Conservation (phyloP, 2,888 invertebrate species). For the Petrolisthes cinctipes region DNA sequence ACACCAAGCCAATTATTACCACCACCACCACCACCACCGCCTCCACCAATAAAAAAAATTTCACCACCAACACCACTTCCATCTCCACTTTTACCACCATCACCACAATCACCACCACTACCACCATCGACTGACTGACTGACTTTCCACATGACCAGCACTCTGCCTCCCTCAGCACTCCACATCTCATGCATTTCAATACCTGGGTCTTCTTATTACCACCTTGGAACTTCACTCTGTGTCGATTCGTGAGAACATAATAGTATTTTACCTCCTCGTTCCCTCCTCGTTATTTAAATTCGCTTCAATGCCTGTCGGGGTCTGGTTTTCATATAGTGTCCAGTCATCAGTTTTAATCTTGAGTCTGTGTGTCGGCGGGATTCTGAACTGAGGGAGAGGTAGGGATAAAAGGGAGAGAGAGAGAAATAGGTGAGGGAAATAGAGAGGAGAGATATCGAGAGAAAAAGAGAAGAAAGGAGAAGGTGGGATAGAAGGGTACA, state of each 20-base stretch:
- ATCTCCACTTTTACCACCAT: neutral
- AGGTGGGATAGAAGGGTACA: too few relatives aligned
- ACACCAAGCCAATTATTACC: neutral
- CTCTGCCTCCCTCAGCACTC: neutral
- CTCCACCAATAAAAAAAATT: neutral
- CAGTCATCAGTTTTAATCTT: too few relatives aligned
- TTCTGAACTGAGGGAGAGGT: too few relatives aligned
- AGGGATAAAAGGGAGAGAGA: too few relatives aligned
- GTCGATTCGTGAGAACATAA: neutral
- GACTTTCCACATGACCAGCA: neutral
- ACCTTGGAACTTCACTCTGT: neutral
- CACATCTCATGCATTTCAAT: neutral
- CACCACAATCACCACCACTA: neutral
- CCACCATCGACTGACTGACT: neutral
- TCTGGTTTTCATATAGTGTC: neutral
- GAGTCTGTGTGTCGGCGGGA: too few relatives aligned
- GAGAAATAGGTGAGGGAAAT: too few relatives aligned
- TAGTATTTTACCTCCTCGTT: neutral
- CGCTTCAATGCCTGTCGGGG: neutral
- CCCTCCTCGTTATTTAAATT: neutral
- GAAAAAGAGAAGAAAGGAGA: too few relatives aligned
- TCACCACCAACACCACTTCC: neutral
- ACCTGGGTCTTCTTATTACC: neutral
- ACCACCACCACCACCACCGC: neutral
- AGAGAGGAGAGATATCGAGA: too few relatives aligned